These are phyloP conservation scores for Perithous albicinctus DNA, from an alignment of 2,888 invertebrate species.

Conservation along the genomic window DNA sequence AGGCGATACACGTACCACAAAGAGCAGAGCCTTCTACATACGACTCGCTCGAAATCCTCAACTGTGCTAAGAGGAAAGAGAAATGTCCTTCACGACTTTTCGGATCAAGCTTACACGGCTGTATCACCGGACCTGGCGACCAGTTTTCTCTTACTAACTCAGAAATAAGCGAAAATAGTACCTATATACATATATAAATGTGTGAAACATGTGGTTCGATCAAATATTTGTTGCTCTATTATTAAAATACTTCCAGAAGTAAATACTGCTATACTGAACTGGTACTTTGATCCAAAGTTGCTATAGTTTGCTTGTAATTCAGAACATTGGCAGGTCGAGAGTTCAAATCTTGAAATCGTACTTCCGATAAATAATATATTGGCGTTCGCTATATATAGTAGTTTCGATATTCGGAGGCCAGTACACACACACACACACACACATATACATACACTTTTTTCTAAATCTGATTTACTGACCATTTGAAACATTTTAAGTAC, in stretches of 20 bases:
- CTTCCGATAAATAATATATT: too few species aligned
- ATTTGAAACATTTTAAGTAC: too few species aligned
- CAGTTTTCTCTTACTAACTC: slow-evolving; percentile 36
- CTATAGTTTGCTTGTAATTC: too few species aligned
- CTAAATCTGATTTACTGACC: too few species aligned
- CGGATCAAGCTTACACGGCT: slow-evolving; percentile 18
- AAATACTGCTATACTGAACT: not conserved
- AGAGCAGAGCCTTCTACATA: not conserved
- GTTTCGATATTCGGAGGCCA: too few species aligned
- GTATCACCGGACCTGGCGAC: not conserved
- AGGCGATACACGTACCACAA: slow-evolving; percentile 78
- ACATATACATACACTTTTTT: too few species aligned
- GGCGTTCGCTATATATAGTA: too few species aligned
- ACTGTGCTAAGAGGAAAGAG: slow-evolving; percentile 67
- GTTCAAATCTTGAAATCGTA: too few species aligned
- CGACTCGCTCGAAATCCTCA: slow-evolving; percentile 14
- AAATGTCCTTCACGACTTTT: slow-evolving; percentile 40
- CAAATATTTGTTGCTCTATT: not conserved
- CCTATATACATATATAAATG: not conserved
- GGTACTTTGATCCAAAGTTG: not conserved
- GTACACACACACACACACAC: too few species aligned
- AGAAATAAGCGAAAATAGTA: not conserved
- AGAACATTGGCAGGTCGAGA: too few species aligned
- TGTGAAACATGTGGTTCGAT: not conserved
- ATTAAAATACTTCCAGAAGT: not conserved